Conservation (phyloP, 2,888 invertebrate genomes). For the Hydrotaea cyrtoneurina region DNA sequence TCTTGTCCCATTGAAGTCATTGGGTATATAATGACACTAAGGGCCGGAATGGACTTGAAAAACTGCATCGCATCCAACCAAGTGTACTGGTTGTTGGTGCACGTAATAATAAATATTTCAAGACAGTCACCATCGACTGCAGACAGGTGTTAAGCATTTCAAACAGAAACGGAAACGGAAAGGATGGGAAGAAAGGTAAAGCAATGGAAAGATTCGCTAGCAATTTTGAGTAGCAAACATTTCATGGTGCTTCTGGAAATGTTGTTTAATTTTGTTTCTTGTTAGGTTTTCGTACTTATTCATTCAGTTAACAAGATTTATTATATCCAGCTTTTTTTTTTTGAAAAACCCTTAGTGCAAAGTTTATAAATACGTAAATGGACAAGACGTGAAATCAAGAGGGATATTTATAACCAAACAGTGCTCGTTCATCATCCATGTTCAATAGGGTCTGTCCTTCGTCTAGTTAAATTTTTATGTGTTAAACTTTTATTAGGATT, state of each 20-base stretch:
- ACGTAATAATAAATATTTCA: slow-evolving; percentile 57
- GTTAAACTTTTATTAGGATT: too few species aligned
- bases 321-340: too few species aligned
- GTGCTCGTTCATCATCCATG: too few species aligned
- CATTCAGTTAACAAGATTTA: background rate
- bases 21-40: slow-evolving; percentile 37
- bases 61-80: slow-evolving; percentile 13
- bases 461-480: too few species aligned
- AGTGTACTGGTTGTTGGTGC: slow-evolving; percentile 17
- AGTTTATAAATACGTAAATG: too few species aligned
- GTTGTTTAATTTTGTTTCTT: too few species aligned
- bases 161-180: background rate
- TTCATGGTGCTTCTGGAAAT: background rate
- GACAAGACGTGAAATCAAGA: too few species aligned
- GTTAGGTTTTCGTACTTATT: background rate
- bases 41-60: slow-evolving; percentile 1
- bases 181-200: background rate
- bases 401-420: too few species aligned
- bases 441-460: too few species aligned
- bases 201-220: background rate
- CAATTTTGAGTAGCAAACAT: background rate
- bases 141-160: slow-evolving; percentile 51
- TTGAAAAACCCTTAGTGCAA: too few species aligned
- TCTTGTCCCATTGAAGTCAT: slow-evolving; percentile 29
- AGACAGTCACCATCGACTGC: slow-evolving; percentile 49